phyloP scores from a whole-genome alignment of 2,113 vertebrate species.

The Lates calcarifer region DNA sequence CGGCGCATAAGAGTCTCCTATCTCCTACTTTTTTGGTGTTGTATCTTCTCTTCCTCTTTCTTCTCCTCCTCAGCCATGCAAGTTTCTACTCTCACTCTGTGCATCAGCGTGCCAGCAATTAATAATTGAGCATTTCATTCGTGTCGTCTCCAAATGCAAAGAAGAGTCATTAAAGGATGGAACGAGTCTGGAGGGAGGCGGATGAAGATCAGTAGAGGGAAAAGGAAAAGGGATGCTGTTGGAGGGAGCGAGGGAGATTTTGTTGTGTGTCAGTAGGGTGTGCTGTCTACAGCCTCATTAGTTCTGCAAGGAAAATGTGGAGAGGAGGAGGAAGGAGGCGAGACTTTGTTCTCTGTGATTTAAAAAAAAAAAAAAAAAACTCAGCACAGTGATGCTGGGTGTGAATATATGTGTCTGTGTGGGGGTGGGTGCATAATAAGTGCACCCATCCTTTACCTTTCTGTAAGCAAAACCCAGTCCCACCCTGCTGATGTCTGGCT shows the following conservation, averaged over 20 bases:
- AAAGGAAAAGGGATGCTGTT: neutral
- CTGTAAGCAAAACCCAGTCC: slow-evolving; percentile 49
- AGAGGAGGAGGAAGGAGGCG: slow-evolving; percentile 33
- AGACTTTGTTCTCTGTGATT: slow-evolving; percentile 60
- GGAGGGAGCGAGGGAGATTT: slow-evolving; percentile 4
- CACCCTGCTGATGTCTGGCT: slow-evolving; percentile 26
- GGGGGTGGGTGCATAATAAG: slow-evolving; percentile 15
- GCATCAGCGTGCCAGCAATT: slow-evolving; percentile 51
- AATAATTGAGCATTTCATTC: slow-evolving; percentile 74
- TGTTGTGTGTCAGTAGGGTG: slow-evolving; percentile 59
- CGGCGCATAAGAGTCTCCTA: slow-evolving; percentile 49
- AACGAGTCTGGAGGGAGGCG: slow-evolving; percentile 30
- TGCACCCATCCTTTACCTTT: slow-evolving; percentile 40
- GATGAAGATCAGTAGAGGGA: slow-evolving; percentile 24
- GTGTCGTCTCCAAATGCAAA: slow-evolving; percentile 29
- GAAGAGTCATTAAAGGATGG: slow-evolving; percentile 23
- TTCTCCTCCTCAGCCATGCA: slow-evolving; percentile 25
- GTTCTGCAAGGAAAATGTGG: slow-evolving; percentile 29
- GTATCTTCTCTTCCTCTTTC: slow-evolving; percentile 29
- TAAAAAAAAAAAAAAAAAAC: slow-evolving; percentile 12
- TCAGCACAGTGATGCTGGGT: slow-evolving; percentile 40
- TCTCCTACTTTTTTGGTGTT: slow-evolving; percentile 40
- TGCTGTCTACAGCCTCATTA: slow-evolving; percentile 64
- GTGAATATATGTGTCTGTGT: slow-evolving; percentile 41
- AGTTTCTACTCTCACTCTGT: slow-evolving; percentile 26